phyloP scores from a whole-genome alignment of 92 coral and sea anemone species.

The Galaxea fascicularis region DNA sequence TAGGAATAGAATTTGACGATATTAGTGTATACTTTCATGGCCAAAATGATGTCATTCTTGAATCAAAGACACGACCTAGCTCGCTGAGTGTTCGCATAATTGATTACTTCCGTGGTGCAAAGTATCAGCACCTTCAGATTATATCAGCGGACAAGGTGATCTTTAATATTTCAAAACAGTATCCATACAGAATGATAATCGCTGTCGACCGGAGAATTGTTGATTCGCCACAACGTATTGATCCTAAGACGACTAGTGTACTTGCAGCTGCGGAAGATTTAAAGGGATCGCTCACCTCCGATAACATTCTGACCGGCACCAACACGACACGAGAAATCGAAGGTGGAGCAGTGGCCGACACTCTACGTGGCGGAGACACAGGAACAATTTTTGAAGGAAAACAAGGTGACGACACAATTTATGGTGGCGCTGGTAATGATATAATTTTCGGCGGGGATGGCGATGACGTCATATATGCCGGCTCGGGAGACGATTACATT shows the following conservation, averaged over 20 bases:
- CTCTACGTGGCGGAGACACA: slow-evolving; percentile 34
- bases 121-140: slow-evolving; percentile 65
- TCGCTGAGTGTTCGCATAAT: slow-evolving; percentile 37
- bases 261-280: slow-evolving; percentile 39
- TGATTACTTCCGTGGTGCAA: slow-evolving; percentile 37
- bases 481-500: slow-evolving; percentile 24
- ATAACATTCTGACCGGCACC: slow-evolving; percentile 35
- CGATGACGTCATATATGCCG: too few relatives aligned
- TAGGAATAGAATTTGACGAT: slow-evolving; percentile 59
- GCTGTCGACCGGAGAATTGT: slow-evolving; percentile 26
- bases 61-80: slow-evolving; percentile 43
- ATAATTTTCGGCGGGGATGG: too few relatives aligned
- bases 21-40: slow-evolving; percentile 40
- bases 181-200: slow-evolving; percentile 34
- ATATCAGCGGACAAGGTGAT: slow-evolving; percentile 36
- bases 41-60: slow-evolving; percentile 38
- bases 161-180: slow-evolving; percentile 31
- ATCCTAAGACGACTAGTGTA: not conserved
- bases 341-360: slow-evolving; percentile 49
- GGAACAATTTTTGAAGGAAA: too few relatives aligned
- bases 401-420: too few relatives aligned
- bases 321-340: slow-evolving; percentile 13
- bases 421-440: too few relatives aligned
- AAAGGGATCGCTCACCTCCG: not conserved
- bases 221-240: slow-evolving; percentile 16